Percentiles rank a stretch among this genome's conserved stretches.
These are phyloP conservation scores for Siderastrea siderea DNA, from an alignment of 92 coral and sea anemone genomes.

Conservation along the genomic window DNA sequence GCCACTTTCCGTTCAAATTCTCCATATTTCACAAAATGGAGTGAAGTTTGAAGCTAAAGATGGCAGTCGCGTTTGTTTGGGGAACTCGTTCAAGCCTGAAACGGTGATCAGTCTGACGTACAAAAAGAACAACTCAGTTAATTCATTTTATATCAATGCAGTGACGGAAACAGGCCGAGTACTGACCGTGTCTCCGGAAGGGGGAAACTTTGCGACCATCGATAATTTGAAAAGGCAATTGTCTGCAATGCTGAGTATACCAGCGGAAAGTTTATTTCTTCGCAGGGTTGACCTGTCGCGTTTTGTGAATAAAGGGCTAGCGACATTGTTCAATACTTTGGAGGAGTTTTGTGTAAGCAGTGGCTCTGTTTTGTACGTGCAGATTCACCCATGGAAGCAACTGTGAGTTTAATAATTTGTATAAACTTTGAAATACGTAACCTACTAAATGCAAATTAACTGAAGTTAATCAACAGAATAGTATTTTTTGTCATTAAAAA, in stretches of 20 bases:
- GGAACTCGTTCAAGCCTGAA: slow-evolving; percentile 9
- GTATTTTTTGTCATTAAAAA: too few species aligned
- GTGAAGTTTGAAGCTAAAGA: neutral
- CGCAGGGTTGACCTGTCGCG: slow-evolving; percentile 24
- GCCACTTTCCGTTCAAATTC: slow-evolving; percentile 6
- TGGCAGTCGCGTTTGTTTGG: slow-evolving; percentile 13
- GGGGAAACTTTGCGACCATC: slow-evolving; percentile 20
- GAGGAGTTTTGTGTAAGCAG: slow-evolving; percentile 28
- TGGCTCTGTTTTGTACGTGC: slow-evolving; percentile 50
- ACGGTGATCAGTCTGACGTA: slow-evolving; percentile 2
- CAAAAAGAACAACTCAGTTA: neutral
- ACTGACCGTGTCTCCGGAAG: slow-evolving; percentile 9
- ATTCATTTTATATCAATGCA: slow-evolving; percentile 33
- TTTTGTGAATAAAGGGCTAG: slow-evolving; percentile 21
- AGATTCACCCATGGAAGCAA: slow-evolving; percentile 40
- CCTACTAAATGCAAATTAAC: too few species aligned
- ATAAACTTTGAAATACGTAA: neutral
- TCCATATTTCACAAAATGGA: slow-evolving; percentile 16
- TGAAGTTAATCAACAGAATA: too few species aligned
- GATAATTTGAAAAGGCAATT: slow-evolving; percentile 7
- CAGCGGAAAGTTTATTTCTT: slow-evolving; percentile 22
- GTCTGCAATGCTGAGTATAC: slow-evolving; percentile 8
- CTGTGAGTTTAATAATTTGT: slow-evolving; percentile 18
- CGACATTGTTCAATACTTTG: slow-evolving; percentile 2
- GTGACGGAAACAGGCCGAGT: slow-evolving; percentile 47